These are phyloP conservation scores for Calameuta filiformis DNA, from an alignment of 2,888 invertebrate genomes.

Conservation along the genomic window DNA sequence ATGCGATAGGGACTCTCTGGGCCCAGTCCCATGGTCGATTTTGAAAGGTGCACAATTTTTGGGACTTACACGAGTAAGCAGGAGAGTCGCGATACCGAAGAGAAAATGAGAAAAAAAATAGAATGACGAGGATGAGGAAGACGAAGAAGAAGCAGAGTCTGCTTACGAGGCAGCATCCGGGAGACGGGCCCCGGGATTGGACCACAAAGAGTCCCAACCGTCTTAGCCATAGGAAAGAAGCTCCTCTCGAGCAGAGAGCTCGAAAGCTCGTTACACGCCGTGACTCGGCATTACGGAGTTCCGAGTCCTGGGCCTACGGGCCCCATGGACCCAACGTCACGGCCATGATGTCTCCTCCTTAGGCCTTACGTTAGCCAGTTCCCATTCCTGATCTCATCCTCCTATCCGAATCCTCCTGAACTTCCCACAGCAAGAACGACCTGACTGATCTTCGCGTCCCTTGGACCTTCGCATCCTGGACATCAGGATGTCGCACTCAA, in stretches of 20 bases:
- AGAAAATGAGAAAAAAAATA: conserved; percentile 17
- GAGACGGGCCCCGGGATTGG: conserved; percentile 3
- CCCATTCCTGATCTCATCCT: conserved; percentile 23
- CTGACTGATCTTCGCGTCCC: not conserved
- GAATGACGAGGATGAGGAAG: conserved; percentile 15
- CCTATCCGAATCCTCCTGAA: not conserved
- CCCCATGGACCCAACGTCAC: conserved; percentile 6
- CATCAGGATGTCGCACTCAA: not conserved
- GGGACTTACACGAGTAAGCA: too few species aligned
- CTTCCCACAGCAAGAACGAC: too few species aligned
- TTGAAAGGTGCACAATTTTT: too few species aligned
- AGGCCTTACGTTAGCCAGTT: conserved; percentile 25
- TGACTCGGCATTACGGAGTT: conserved; percentile 23
- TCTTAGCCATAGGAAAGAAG: conserved; percentile 11
- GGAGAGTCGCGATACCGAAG: conserved; percentile 24
- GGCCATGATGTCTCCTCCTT: conserved; percentile 13
- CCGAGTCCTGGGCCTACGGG: conserved; percentile 27
- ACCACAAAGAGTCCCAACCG: too few species aligned
- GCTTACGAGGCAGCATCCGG: conserved; percentile 15
- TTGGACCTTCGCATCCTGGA: not conserved
- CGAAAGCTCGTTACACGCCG: conserved; percentile 17
- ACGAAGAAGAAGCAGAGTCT: conserved; percentile 11
- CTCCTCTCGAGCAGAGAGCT: conserved; percentile 18
- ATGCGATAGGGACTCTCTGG: too few species aligned
- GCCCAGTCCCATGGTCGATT: too few species aligned